Percentiles rank a stretch among this genome's conserved stretches.
These are phyloP conservation scores for Acleris cristana DNA, from an alignment of 2,888 invertebrate species.

Conservation along the genomic window DNA sequence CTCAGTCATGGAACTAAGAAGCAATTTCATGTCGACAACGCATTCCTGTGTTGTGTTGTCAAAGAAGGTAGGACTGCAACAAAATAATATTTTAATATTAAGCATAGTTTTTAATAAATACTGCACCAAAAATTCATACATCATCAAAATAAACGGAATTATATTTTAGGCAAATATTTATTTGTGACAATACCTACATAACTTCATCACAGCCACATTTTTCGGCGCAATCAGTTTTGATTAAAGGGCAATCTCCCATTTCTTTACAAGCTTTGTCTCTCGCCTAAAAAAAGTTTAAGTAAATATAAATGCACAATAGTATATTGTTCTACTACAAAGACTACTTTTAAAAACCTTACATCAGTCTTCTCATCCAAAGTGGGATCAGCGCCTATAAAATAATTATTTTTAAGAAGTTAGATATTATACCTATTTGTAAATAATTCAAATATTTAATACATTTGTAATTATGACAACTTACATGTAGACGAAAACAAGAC, in stretches of 20 bases:
- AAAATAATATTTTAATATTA: background rate
- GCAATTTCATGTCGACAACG: conserved; percentile 12
- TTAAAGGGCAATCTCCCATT: conserved; percentile 14
- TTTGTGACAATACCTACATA: conserved; percentile 18
- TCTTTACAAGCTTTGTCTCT: background rate
- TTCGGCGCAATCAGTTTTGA: conserved; percentile 11
- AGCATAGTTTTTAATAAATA: background rate
- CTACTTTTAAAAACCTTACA: background rate
- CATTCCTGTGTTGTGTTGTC: conserved; percentile 10
- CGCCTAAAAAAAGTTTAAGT: conserved; percentile 6
- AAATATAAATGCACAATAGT: background rate
- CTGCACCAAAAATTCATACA: no score
- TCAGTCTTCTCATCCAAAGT: background rate
- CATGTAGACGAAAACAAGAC: conserved; percentile 10
- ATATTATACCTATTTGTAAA: no score
- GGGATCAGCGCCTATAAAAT: background rate
- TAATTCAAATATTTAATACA: no score
- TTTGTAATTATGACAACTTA: conserved; percentile 8
- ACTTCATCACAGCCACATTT: conserved; percentile 25
- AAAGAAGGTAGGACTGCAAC: conserved; percentile 21
- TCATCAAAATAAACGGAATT: no score
- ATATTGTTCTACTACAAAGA: background rate
- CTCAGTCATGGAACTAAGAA: conserved; percentile 12
- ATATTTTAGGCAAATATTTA: no score
- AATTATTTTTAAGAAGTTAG: no score